phyloP scores from a whole-genome alignment of 2,888 invertebrate species.

The Volucella inanis region DNA sequence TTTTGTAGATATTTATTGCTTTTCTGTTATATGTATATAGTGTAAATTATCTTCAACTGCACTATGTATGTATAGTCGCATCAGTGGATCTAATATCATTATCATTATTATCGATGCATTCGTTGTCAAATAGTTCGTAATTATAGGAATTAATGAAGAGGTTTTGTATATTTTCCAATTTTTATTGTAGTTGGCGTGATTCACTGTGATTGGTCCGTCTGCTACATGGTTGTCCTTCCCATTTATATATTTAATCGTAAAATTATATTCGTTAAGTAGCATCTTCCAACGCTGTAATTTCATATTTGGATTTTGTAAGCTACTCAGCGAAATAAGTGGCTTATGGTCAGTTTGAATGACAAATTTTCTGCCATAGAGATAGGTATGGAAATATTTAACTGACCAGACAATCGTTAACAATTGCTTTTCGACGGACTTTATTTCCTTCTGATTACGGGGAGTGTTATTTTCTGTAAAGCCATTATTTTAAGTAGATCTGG shows the following conservation, averaged over 20 bases:
- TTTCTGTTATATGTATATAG: conserved; percentile 29
- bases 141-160: not conserved
- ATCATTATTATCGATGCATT: not conserved
- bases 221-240: conserved; percentile 70
- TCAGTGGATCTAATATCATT: conserved; percentile 29
- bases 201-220: conserved; percentile 67
- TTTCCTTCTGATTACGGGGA: conserved; percentile 23
- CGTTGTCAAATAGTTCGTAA: conserved; percentile 12
- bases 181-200: no score
- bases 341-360: conserved; percentile 80
- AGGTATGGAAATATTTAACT: conserved; percentile 79
- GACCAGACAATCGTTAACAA: conserved; percentile 78
- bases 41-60: conserved; percentile 25
- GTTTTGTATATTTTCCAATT: no score
- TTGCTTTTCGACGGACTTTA: conserved; percentile 77
- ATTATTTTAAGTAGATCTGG: conserved; percentile 41
- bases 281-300: conserved; percentile 79
- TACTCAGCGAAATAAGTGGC: conserved; percentile 79
- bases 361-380: conserved; percentile 79
- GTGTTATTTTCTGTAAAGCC: conserved; percentile 30
- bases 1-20: conserved; percentile 43
- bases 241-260: conserved; percentile 75
- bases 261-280: conserved; percentile 78
- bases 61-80: conserved; percentile 47
- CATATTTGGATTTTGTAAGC: conserved; percentile 79